Evolutionary conservation across 2,888 invertebrate genomes (phyloP).

Genomic region (Tenthredo mesomela): DNA sequence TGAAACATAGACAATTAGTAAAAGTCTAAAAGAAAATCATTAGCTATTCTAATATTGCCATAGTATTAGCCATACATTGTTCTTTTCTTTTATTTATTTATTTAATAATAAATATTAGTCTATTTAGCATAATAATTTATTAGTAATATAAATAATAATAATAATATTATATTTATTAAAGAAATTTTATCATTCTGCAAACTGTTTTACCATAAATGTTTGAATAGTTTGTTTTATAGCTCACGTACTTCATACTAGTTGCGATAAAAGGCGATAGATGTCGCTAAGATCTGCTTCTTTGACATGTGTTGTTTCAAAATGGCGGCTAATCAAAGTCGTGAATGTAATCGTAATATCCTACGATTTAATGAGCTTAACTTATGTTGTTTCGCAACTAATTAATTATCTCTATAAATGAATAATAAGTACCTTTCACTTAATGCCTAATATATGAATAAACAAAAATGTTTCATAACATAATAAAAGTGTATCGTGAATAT

Average conservation of each 20-base stretch:
- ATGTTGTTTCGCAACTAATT: conserved; percentile 1
- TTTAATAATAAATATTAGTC: not conserved
- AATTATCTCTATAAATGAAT: conserved; percentile 4
- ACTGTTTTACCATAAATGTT: not conserved
- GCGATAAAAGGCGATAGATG: not conserved
- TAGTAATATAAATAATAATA: not conserved
- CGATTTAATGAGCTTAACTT: not conserved
- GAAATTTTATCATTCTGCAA: not conserved
- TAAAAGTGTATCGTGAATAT: not conserved
- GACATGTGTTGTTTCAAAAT: conserved; percentile 26
- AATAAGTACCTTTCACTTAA: not conserved
- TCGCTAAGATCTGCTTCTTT: not conserved
- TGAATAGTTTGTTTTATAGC: not conserved
- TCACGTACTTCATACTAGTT: not conserved
- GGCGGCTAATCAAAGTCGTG: not conserved
- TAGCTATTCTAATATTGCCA: not conserved
- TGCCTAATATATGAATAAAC: not conserved
- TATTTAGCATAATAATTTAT: not conserved
- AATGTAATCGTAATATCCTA: not conserved
- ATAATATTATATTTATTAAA: not conserved
- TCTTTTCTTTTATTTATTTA: not conserved
- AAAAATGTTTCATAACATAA: not conserved
- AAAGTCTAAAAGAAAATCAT: not conserved
- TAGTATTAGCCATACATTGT: too few relatives aligned
- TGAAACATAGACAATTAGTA: not conserved